Conservation (phyloP, 2,888 invertebrate species). For the Drosophila hamatofila region DNA sequence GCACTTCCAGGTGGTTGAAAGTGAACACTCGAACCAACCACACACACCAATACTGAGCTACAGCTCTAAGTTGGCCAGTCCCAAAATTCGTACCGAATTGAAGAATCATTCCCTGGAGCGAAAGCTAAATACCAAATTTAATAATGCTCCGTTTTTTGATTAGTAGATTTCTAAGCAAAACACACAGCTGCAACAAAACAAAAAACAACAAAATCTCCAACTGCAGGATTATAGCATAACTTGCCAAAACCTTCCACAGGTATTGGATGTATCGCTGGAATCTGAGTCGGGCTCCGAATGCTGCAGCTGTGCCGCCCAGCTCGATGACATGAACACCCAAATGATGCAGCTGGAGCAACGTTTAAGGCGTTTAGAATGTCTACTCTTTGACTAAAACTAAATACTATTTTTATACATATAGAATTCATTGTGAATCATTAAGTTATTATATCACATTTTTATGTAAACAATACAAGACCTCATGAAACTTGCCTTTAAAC, state of each 20-base stretch:
- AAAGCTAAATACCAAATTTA: constrained; percentile 22
- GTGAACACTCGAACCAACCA: constrained; percentile 67
- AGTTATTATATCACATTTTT: constrained; percentile 12
- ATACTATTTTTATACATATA: not conserved
- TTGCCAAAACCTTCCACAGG: constrained; percentile 63
- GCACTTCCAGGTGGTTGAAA: constrained; percentile 82
- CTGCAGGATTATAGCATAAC: constrained; percentile 48
- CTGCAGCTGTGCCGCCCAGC: constrained; percentile 56
- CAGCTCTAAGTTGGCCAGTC: constrained; percentile 2
- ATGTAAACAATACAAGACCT: constrained; percentile 3
- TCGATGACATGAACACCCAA: constrained; percentile 48
- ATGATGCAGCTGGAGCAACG: constrained; percentile 54
- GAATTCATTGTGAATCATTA: constrained; percentile 7
- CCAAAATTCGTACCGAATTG: constrained; percentile 10
- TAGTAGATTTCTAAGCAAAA: constrained; percentile 21
- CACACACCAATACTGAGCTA: constrained; percentile 21
- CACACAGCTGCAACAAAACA: constrained; percentile 15
- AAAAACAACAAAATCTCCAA: not conserved
- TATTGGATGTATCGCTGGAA: constrained; percentile 64
- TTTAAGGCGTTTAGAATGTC: constrained; percentile 54
- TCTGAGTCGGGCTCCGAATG: constrained; percentile 47
- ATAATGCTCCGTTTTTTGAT: constrained; percentile 35
- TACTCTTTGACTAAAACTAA: constrained; percentile 31
- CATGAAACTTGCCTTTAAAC: not conserved
- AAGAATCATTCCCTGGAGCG: constrained; percentile 18